A percentile compares a stretch with the other conserved stretches of the same genome.
Evolutionary conservation across 2,797 vertebrate genomes (phyloP).

Genomic region (Taeniopygia guttata): DNA sequence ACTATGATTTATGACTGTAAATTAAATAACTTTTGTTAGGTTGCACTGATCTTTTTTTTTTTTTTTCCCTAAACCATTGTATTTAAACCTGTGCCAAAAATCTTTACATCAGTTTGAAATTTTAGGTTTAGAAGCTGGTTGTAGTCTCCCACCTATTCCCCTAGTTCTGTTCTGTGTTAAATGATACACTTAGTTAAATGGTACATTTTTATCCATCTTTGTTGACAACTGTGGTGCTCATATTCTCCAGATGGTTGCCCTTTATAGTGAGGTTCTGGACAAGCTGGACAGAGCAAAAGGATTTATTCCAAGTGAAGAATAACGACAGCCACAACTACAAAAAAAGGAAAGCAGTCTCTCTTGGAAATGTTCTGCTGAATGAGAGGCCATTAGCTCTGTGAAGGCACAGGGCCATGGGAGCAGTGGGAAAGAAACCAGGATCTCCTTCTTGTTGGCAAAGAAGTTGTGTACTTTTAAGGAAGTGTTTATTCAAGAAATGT

Average conservation of each 20-base stretch:
- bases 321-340: not conserved
- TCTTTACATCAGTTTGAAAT: not conserved
- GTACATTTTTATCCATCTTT: not conserved
- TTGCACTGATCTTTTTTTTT: not conserved
- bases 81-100: not conserved
- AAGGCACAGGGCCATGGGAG: not conserved
- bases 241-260: conserved; percentile 82
- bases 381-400: not conserved
- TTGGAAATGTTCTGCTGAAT: not conserved
- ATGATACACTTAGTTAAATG: not conserved
- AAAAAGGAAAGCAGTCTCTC: not conserved
- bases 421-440: not conserved
- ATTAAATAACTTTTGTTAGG: not conserved
- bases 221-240: not conserved
- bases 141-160: not conserved
- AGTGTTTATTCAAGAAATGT: not conserved
- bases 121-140: not conserved
- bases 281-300: conserved; percentile 79
- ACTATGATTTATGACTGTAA: not conserved
- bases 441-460: not conserved
- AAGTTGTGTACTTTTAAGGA: not conserved
- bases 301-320: conserved; percentile 70
- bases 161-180: not conserved
- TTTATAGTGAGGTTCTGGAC: conserved; percentile 85
- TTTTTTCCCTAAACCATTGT: not conserved